Conservation (phyloP, 2,888 invertebrate genomes). For the Drosophila ustulata region DNA sequence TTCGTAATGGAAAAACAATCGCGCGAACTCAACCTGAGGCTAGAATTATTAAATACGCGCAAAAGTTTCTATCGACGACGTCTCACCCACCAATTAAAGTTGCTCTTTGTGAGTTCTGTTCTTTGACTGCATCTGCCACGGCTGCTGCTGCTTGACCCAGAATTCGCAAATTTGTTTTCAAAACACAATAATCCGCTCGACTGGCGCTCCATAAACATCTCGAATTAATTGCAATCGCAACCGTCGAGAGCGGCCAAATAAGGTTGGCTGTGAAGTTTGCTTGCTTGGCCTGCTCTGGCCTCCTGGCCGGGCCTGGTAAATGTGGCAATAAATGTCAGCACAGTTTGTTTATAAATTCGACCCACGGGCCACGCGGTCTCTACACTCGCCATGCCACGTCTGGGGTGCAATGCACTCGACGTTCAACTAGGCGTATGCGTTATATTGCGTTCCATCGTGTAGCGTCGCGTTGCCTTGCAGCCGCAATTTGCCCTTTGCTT, state of each 20-base stretch:
- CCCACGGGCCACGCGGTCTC: background rate
- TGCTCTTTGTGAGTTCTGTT: conserved; percentile 26
- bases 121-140: background rate
- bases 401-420: conserved; percentile 46
- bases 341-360: conserved; percentile 38
- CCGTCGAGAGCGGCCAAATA: background rate
- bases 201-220: conserved; percentile 57
- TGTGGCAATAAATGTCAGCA: conserved; percentile 59
- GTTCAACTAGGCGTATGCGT: conserved; percentile 57
- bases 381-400: too few species aligned
- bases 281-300: conserved; percentile 3
- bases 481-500: conserved; percentile 32
- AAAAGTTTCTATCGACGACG: conserved; percentile 6
- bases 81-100: conserved; percentile 47
- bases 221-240: conserved; percentile 48
- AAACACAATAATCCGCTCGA: conserved; percentile 52
- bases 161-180: conserved; percentile 37
- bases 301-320: conserved; percentile 20
- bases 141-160: conserved; percentile 44
- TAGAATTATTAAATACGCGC: background rate
- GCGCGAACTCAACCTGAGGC: background rate
- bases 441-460: conserved; percentile 40
- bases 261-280: conserved; percentile 26
- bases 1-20: conserved; percentile 7
- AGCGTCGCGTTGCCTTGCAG: conserved; percentile 14